These are phyloP conservation scores for Isichthys henryi DNA, from an alignment of 2,113 vertebrate species.

Conservation along the genomic window DNA sequence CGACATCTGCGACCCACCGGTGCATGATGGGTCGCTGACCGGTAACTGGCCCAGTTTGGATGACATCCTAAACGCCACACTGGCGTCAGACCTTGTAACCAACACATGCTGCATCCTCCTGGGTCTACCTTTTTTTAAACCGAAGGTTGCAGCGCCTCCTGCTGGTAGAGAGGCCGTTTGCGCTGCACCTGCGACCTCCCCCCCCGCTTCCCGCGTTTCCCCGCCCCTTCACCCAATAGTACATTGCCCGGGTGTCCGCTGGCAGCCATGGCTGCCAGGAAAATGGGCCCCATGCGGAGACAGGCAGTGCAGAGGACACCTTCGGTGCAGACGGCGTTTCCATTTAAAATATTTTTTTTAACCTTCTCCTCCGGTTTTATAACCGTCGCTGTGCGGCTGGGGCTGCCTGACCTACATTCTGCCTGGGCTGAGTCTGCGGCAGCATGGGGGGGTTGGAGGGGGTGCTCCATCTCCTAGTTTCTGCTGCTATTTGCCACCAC, in stretches of 20 bases:
- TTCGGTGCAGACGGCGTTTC: constrained; percentile 6
- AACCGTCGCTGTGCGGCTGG: constrained; percentile 46
- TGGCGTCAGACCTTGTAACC: not conserved
- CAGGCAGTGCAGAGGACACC: not conserved
- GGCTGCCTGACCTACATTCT: constrained; percentile 66
- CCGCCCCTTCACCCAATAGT: not conserved
- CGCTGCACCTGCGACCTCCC: not conserved
- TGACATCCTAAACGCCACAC: not conserved
- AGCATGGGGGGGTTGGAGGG: constrained; percentile 35
- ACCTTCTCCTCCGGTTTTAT: constrained; percentile 27
- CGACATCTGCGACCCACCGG: not conserved
- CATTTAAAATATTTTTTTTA: not conserved
- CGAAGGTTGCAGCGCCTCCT: not conserved
- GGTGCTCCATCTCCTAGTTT: constrained; percentile 33
- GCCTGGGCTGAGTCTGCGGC: constrained; percentile 45
- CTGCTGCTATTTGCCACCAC: constrained; percentile 18
- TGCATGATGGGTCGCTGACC: not conserved
- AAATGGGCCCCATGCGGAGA: not conserved
- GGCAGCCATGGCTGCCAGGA: not conserved
- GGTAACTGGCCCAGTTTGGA: not conserved
- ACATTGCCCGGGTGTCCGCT: not conserved
- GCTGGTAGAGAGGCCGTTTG: not conserved
- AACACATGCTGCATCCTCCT: not conserved
- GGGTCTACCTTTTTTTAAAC: not conserved
- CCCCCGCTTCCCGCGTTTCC: not conserved